These are phyloP conservation scores for Okapia johnstoni DNA, from an alignment of 2,113 vertebrate genomes.

Conservation along the genomic window DNA sequence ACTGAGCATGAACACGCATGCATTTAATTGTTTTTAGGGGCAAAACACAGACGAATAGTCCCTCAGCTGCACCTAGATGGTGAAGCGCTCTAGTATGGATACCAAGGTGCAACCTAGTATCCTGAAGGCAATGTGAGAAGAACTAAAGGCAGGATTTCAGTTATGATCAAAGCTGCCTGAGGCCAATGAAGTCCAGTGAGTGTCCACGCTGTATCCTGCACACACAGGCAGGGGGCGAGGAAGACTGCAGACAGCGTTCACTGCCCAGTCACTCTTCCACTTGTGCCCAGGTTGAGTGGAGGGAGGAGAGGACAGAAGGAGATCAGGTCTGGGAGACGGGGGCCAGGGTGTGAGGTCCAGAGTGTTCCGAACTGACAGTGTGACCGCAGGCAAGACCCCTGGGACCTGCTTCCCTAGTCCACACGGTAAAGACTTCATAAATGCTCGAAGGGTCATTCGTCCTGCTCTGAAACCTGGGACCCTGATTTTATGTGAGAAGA, in stretches of 20 bases:
- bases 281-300: accelerated
- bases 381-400: background rate
- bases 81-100: background rate
- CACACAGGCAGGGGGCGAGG: too few relatives aligned
- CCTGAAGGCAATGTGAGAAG: background rate
- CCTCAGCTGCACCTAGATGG: background rate
- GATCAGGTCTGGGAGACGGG: background rate
- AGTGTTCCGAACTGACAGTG: background rate
- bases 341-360: accelerated
- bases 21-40: background rate
- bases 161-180: background rate
- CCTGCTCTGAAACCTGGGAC: background rate
- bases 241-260: background rate
- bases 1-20: background rate
- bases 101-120: background rate
- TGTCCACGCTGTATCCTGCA: background rate
- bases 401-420: background rate
- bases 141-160: background rate
- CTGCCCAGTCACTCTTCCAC: accelerated
- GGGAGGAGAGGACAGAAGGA: accelerated
- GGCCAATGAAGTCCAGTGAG: background rate
- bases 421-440: background rate
- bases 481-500: background rate
- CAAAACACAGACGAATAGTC: background rate
- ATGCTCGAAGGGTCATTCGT: background rate